Evolutionary conservation across 92 coral and sea anemone genomes (phyloP), one percentile per base, ranked within the genome.

Genomic region (Hydrozoanthus gracilis): DNA sequence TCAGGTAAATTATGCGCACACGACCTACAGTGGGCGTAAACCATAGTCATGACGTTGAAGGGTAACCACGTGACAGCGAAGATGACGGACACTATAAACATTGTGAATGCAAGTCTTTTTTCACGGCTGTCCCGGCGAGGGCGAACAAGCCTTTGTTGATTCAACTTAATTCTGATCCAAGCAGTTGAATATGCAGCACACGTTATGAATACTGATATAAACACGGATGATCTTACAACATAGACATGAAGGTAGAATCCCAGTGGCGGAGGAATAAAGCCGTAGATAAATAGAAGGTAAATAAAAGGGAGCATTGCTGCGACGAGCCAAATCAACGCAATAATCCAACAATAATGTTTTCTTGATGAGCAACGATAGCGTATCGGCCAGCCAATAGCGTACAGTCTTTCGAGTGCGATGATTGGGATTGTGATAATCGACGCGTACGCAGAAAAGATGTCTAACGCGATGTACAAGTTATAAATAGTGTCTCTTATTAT

Each of bases 251-350:
- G 79, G 56, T 74, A 74, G 20, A 74, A 74, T 1, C 79, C 79
- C 6, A 74, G 39, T 3, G 56, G 79, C 8, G 79, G 79, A 4
- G 79, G 79, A 16, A 74, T 50, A 44, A 74, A 50, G 11, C 79
- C 79, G 79, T 74, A 74, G 79, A 74, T 74, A 74, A 74, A 74
- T 60, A 74, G 6, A 15, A 74, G 45, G 79, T 74, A 74, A n/a
- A 74, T 74, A 15, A 20, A 17, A 9, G 79, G 79, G n/a, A 74
- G 56, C 4, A 74, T 46, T 11, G 79, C 79, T 15, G 79, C 79
- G 10, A 8, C 60, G 11, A 4, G 13, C 79, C 79, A 74, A 74
- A 74, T 74, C 18, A 74, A 16, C 12, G 79, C 51, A 44, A 74
- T 74, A 0, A 74, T n/a, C 79, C 79, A 17, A 45, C 44, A 74